Evolutionary conservation across 2,797 vertebrate genomes (phyloP).

Genomic region (Taeniopygia guttata): DNA sequence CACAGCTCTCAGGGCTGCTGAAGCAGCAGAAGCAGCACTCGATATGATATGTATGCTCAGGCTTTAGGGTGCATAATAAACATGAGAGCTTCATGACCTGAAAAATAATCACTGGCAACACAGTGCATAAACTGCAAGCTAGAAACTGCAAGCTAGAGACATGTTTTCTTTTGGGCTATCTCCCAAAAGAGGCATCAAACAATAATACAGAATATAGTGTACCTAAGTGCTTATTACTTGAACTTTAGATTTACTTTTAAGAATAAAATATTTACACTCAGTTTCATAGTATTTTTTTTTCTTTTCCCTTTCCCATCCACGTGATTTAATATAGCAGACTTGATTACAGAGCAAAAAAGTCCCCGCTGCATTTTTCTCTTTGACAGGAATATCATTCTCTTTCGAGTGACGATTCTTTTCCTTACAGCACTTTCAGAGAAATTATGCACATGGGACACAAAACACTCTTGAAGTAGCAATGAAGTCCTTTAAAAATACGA

Average conservation of each 20-base stretch:
- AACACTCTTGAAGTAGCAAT: background rate
- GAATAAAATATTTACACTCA: background rate
- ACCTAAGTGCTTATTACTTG: background rate
- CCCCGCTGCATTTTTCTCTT: background rate
- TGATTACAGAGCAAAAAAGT: background rate
- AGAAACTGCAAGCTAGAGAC: background rate
- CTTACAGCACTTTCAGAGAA: background rate
- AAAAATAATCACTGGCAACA: background rate
- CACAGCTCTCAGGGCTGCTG: background rate
- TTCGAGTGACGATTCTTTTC: background rate
- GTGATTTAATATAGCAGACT: background rate
- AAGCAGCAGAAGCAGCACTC: background rate
- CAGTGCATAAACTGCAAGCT: background rate
- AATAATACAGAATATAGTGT: background rate
- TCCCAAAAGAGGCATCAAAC: background rate
- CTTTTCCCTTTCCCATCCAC: background rate
- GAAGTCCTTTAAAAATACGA: background rate
- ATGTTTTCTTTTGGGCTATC: background rate
- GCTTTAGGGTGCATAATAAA: background rate
- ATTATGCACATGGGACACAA: background rate
- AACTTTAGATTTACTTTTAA: background rate
- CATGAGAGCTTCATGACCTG: background rate
- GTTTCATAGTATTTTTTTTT: background rate
- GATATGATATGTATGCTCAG: background rate
- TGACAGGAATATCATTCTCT: background rate